Evolutionary conservation across 92 coral and sea anemone genomes (phyloP).

Genomic region (Siderastrea radians): DNA sequence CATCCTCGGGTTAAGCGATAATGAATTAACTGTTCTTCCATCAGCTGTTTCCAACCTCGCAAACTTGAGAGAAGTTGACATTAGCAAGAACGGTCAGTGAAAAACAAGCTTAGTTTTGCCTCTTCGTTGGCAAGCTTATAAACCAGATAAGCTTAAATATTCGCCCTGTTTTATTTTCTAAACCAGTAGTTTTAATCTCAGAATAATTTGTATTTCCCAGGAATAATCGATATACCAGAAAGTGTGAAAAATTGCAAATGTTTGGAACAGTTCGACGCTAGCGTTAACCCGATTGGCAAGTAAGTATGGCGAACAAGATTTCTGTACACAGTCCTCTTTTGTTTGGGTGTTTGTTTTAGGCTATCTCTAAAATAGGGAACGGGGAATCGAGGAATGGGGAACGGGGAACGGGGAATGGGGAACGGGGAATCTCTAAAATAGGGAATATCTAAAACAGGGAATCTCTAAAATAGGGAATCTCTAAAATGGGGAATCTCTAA

Average conservation of each 20-base stretch:
- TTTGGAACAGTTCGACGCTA: constrained; percentile 89
- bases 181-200: background rate
- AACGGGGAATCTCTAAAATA: too few relatives aligned
- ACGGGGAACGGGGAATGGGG: too few relatives aligned
- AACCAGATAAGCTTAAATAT: background rate
- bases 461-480: too few relatives aligned
- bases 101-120: background rate
- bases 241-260: constrained; percentile 87
- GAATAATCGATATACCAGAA: constrained; percentile 95
- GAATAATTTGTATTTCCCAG: constrained; percentile 47
- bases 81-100: constrained; percentile 91
- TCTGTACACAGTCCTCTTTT: constrained; percentile 3
- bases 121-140: background rate
- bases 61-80: constrained; percentile 83
- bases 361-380: too few relatives aligned
- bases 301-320: constrained; percentile 53
- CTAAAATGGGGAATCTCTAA: too few relatives aligned
- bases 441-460: too few relatives aligned
- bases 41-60: constrained; percentile 88
- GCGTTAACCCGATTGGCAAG: constrained; percentile 98
- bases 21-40: constrained; percentile 88
- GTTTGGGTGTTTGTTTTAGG: background rate
- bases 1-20: constrained; percentile 93
- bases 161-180: background rate
- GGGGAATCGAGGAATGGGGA: too few relatives aligned